Evolutionary conservation across 2,797 vertebrate species (phyloP), one percentile per base, ranked within the genome.

Genomic region (Periparus ater): DNA sequence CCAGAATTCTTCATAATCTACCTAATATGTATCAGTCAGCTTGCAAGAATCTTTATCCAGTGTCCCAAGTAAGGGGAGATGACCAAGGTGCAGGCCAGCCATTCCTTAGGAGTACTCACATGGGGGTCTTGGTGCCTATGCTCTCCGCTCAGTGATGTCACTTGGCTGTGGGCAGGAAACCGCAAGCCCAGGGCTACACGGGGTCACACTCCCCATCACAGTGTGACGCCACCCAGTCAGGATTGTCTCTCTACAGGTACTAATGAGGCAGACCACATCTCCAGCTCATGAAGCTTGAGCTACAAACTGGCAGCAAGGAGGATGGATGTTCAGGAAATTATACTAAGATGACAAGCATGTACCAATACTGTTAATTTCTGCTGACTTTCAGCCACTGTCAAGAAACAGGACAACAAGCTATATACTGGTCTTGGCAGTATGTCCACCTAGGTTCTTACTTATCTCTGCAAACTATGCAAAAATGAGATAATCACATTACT

Each of bases 81-180:
- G 6, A 47, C 15, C 11, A 34, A 67, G 17, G 10, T 2, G 0
- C 5, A 2, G 25, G 18, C 9, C 71, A 74, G 62, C 53, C 13
- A 19, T 21, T 62, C 20, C 20, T 27, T 2, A 36, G 26, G 13
- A 72, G 8, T 0, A 0, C 22, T 51, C 10, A 5, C 9, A 10
- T 0, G 1, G 5, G n/a, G 19, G 40, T 70, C 29, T 44, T 22
- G 6, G 10, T 17, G 34, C 26, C 42, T 29, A 14, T 9, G n/a
- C 40, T 72, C 16, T 32, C 34, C 0, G 0, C 29, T 25, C 23
- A 45, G 17, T 2, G 2, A 7, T 1, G 9, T 13, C 44, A 38
- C 17, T 30, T 36, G 0, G 0, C 40, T 44, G 34, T 14, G 29
- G 38, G 25, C 19, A 74, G 38, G 32, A 29, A 65, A 57, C 14